Evolutionary conservation across 2,113 vertebrate genomes (phyloP), one percentile per base, ranked within the genome.

Genomic region (Carassius auratus): DNA sequence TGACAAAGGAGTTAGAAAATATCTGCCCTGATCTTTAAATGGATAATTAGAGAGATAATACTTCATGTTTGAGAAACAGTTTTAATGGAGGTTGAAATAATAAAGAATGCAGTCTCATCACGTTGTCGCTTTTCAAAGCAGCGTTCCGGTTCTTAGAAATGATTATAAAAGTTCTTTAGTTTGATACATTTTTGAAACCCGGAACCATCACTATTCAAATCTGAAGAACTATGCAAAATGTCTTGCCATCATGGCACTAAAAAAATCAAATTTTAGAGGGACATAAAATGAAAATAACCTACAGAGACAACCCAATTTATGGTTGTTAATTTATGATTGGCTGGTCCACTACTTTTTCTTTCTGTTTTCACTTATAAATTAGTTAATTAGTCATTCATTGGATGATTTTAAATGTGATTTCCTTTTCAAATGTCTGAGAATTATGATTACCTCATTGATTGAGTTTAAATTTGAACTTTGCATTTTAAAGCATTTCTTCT

Each of bases 1-100:
- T 81, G 81, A 86, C 84, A 86, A 84, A 76, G 64, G 80, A 81
- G 83, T 77, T 84, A 26, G 23, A 61, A 36, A 81, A 50, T 36
- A 76, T 50, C 52, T n/a, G 42, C 84, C 84, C 83, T 23, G 78
- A 68, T 52, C 61, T 59, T 50, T 62, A 68, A 88, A 84, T 80
- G 77, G 84, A 86, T 77, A 81, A 52, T 61, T 42, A 64, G 8
- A 83, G 62, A 73, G 80, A 76, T 61, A 78, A 62, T 30, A 45
- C 38, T 30, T 81, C 36, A 52, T 85, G 66, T 74, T 61, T 85
- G 50, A 36, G 61, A 66, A 74, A 42, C 14, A 7, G 79, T 75
- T 83, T n/a, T 36, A 73, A 15, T 26, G 66, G 55, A 15, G 76
- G 55, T 17, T 83, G 64, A 83, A 85, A 23, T 71, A 3, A 45